Percentiles rank a stretch among this genome's conserved stretches.
phyloP scores from a whole-genome alignment of 2,797 vertebrate species.

The Melanotaenia maccullochi region DNA sequence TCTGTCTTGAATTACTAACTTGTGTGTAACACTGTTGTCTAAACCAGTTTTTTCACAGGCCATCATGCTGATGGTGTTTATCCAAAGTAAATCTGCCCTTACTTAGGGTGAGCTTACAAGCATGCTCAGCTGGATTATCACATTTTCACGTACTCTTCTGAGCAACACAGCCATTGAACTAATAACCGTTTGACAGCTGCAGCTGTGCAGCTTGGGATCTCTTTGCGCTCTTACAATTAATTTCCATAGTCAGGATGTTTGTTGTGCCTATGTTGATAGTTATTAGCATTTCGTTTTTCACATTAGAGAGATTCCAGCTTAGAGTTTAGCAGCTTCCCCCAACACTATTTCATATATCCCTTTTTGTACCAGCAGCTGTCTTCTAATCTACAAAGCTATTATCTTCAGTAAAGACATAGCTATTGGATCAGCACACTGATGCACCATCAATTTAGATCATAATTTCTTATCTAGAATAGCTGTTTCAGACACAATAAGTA shows the following conservation, averaged over 20 bases:
- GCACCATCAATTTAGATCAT: not conserved
- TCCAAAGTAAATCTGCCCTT: not conserved
- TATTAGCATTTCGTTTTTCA: constrained; percentile 4
- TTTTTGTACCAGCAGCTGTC: not conserved
- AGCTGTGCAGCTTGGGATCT: not conserved
- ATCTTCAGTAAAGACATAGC: not conserved
- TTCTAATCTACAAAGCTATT: constrained; percentile 23
- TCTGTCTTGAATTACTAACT: not conserved
- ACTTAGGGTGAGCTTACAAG: not conserved
- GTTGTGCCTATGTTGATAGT: not conserved
- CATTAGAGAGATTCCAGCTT: constrained; percentile 15
- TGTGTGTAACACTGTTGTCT: not conserved
- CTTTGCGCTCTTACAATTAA: not conserved
- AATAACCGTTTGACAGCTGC: constrained; percentile 17
- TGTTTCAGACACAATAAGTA: not conserved
- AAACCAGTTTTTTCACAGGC: not conserved
- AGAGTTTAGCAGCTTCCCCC: constrained; percentile 5
- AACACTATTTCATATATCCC: not conserved
- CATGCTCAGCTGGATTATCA: constrained; percentile 10
- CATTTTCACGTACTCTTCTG: constrained; percentile 15
- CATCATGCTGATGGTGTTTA: not conserved
- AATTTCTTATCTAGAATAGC: not conserved
- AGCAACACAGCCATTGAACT: constrained; percentile 8
- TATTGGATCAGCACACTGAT: not conserved
- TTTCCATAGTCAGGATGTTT: not conserved